Base-by-base conservation (phyloP, 2,113 vertebrate genomes). In the Ploceus nigricollis region DNA sequence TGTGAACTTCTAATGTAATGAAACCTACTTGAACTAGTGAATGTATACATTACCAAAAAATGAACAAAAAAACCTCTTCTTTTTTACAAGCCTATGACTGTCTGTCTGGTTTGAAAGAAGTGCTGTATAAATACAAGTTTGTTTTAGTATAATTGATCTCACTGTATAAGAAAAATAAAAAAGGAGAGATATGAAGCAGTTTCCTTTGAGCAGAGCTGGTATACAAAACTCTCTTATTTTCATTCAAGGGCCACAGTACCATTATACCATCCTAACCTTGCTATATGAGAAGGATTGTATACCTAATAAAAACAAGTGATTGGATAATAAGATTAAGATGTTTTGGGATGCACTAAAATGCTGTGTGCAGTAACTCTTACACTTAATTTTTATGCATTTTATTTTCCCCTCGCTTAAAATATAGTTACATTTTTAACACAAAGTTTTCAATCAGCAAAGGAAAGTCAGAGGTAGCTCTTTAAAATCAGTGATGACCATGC, bases 81-180 rank as follows among this genome's bases (percentile, higher is more conserved):
- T 81, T 95, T 81, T 94, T 95, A 61, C 64, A 78, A 90, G 60
- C 63, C 84, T 94, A 69, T 85, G 53, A 68, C 70, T 93, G 27
- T 88, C 73, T 86, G 45, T 48, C 16, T 66, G 24, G 4, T 95
- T 93, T 94, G 65, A 96, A 93, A 78, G 31, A 53, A 93, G 12
- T 82, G 56, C 19, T 13, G 51, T 33, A 77, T 66, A 95, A 97
- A 96, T 93, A n/a, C 30, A 13, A 40, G 10, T 35, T 42, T 65
- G 10, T 92, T 97, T 96, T 81, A 84, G n/a, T 84, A 92, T 69
- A 79, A 96, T 96, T 95, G 92, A 51, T 68, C 57, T 96, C 63
- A 79, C 87, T 93, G 71, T 50, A 37, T 65, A 40, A 40, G 68
- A 96, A 96, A 68, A 70, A n/a, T 7, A 19, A 44, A 44, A 71